These are phyloP conservation scores for Dicycla oo DNA, from an alignment of 2,888 invertebrate genomes.

Conservation along the genomic window DNA sequence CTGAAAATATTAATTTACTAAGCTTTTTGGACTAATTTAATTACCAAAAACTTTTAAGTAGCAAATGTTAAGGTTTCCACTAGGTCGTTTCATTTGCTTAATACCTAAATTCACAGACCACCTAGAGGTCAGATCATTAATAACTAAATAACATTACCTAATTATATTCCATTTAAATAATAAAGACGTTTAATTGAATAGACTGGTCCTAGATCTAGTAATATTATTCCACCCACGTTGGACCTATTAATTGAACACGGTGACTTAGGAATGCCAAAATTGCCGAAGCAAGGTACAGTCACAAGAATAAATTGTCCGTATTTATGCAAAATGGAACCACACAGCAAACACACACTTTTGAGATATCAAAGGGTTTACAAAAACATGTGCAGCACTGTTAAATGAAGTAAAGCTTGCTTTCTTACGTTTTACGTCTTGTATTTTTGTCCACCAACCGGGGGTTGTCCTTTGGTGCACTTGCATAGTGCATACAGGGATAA, in stretches of 20 bases:
- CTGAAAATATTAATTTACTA: neutral
- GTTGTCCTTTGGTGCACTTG: too few relatives aligned
- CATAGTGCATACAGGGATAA: too few relatives aligned
- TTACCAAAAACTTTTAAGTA: slow-evolving; percentile 1
- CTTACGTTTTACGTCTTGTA: too few relatives aligned
- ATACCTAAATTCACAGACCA: slow-evolving; percentile 5
- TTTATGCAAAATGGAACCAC: too few relatives aligned
- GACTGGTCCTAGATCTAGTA: slow-evolving; percentile 15
- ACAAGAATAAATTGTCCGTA: neutral
- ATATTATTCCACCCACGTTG: slow-evolving; percentile 44
- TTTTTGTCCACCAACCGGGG: too few relatives aligned
- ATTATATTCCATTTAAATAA: slow-evolving; percentile 37
- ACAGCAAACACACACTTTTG: too few relatives aligned
- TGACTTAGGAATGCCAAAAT: slow-evolving; percentile 32
- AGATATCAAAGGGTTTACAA: too few relatives aligned
- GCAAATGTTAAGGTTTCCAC: slow-evolving; percentile 1
- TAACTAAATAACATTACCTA: slow-evolving; percentile 24
- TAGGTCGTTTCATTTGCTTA: neutral
- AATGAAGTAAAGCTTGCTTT: too few relatives aligned
- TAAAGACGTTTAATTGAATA: slow-evolving; percentile 39
- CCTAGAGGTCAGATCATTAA: slow-evolving; percentile 5
- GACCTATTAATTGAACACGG: slow-evolving; percentile 24
- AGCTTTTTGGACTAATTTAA: neutral
- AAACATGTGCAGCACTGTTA: too few relatives aligned
- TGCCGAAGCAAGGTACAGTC: slow-evolving; percentile 14